Evolutionary conservation across 2,888 invertebrate species (phyloP).

Genomic region (Ormyrus rosae): DNA sequence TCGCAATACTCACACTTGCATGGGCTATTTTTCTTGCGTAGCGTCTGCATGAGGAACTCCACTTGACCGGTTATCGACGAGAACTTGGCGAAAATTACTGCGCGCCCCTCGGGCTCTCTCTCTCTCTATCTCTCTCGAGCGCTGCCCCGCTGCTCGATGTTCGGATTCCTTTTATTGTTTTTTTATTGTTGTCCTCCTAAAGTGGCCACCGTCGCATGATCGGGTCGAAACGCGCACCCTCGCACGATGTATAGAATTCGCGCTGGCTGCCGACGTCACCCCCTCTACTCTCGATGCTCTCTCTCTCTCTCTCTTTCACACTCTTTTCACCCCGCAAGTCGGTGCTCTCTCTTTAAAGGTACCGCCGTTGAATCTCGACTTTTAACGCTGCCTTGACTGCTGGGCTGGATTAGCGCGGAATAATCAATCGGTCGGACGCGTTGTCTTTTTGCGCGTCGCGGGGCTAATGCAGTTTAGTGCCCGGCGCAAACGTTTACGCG

Average conservation of each 20-base stretch:
- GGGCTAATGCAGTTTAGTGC: not conserved
- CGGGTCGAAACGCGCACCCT: constrained; percentile 42
- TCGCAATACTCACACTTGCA: constrained; percentile 89
- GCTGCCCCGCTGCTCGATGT: not conserved
- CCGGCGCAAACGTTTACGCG: constrained; percentile 59
- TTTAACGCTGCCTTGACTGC: not conserved
- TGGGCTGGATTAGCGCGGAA: not conserved
- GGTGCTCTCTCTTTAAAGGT: no score
- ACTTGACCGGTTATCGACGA: constrained; percentile 50
- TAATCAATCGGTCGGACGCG: no score
- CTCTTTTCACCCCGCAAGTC: not conserved
- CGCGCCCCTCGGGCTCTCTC: constrained; percentile 7
- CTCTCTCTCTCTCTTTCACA: constrained; percentile 6
- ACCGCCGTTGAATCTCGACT: no score
- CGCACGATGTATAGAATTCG: constrained; percentile 24
- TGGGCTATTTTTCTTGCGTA: constrained; percentile 95
- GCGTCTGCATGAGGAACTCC: constrained; percentile 85
- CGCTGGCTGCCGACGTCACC: constrained; percentile 13
- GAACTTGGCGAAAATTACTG: constrained; percentile 27
- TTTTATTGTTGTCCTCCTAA: constrained; percentile 11
- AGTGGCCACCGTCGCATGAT: constrained; percentile 39
- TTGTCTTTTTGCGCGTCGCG: not conserved
- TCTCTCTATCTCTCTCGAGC: no score
- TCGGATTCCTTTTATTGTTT: constrained; percentile 11
- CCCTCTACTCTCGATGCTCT: not conserved